Conservation (phyloP, 1,140 invertebrate genomes). For the Cherax destructor region DNA sequence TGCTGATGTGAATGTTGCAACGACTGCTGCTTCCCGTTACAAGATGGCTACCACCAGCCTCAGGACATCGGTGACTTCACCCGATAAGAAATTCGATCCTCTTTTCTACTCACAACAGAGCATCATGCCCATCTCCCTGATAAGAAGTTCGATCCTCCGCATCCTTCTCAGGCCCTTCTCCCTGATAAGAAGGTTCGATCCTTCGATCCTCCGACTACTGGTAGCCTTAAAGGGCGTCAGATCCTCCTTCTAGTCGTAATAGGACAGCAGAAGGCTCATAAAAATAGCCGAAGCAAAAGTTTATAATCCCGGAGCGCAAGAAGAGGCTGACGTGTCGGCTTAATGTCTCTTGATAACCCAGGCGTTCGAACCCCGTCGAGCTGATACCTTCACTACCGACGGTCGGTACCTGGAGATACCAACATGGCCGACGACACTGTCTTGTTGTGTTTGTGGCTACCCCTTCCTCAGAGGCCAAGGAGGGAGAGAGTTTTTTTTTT, state of each 20-base stretch:
- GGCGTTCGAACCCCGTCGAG: slow-evolving; percentile 22
- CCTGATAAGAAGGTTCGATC: no score
- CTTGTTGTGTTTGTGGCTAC: slow-evolving; percentile 62
- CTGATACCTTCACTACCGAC: slow-evolving; percentile 53
- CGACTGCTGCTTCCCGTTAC: no score
- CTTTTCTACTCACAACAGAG: no score
- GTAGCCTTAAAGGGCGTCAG: no score
- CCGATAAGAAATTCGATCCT: no score
- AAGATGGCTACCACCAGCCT: no score
- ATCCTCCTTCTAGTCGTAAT: not conserved
- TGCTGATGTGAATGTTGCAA: no score
- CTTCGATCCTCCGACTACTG: no score
- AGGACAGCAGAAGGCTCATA: not conserved
- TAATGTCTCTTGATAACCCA: slow-evolving; percentile 61
- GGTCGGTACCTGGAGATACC: slow-evolving; percentile 48
- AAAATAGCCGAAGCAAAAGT: not conserved
- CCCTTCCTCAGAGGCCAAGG: slow-evolving; percentile 7
- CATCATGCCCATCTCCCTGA: no score
- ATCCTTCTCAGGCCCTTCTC: not conserved
- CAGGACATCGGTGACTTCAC: no score
- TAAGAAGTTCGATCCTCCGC: not conserved
- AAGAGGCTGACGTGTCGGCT: slow-evolving; percentile 33
- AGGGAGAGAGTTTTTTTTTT: not conserved
- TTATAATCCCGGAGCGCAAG: not conserved
- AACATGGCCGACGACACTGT: slow-evolving; percentile 56